Base-by-base conservation (phyloP, 1,140 invertebrate species). In the Whitmania pigra region DNA sequence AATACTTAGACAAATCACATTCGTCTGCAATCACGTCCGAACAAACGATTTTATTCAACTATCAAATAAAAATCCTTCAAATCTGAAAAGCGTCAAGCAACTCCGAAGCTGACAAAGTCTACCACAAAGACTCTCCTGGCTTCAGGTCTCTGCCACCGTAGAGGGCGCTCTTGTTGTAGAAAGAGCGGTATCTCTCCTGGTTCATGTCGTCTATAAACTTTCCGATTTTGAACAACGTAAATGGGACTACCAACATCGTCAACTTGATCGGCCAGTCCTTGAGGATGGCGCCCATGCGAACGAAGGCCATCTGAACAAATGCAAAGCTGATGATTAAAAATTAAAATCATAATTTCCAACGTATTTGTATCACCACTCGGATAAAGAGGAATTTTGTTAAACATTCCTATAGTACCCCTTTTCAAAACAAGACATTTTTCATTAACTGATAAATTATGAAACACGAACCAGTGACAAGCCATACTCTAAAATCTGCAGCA, bases 111-210 rank as follows among this genome's bases (percentile, higher is more conserved):
- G 43, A 15, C 43, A 3, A 15, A 13, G 20, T 31, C 69, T 31
- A 73, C 72, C 72, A 73, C 5, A 73, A 25, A 17, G 17, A 69
- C 43, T 73, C 72, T 15, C 72, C 72, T 20, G 72, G 72, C 40
- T 53, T 69, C 13, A 73, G 72, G 31, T 73, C 67, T 9, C 72
- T 40, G 53, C 72, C 72, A 36, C 72, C 72, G 22, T 67, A 73
- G 43, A 73, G 72, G 40, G 54, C 67, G 31, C 72, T 73, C 29
- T 29, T 68, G 67, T 73, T 73, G 40, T 73, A 67, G 54, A 53
- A 73, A 9, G 72, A 69, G 17, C 67, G 36, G 31, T 55, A 55
- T 5, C 54, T 29, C 53, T 73, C 72, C 22, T 67, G 53, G 4
- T 31, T 55, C 17, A 31, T 29, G 22, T 54, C 27, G 31, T 73